Percentiles rank a stretch among this genome's conserved stretches.
Conservation (phyloP, 2,888 invertebrate genomes). For the Drosophila mimica region DNA sequence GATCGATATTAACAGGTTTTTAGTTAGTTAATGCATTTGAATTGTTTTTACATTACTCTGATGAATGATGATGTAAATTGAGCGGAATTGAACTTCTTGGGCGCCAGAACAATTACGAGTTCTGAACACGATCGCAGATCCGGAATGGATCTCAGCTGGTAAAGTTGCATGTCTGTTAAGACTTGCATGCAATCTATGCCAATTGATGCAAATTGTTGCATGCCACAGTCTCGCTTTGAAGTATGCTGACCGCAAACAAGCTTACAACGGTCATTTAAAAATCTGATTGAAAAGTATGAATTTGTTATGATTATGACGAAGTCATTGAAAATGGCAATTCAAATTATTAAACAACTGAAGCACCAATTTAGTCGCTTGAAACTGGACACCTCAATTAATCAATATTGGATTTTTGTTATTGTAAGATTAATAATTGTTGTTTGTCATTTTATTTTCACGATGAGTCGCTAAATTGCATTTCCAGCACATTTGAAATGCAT, state of each 20-base stretch:
- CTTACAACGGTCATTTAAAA: slow-evolving; percentile 3
- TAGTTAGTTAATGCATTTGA: background rate
- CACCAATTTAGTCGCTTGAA: background rate
- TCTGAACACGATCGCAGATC: slow-evolving; percentile 10
- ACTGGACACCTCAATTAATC: background rate
- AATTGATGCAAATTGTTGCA: slow-evolving; percentile 72
- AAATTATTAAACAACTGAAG: background rate
- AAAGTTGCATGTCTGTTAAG: slow-evolving; percentile 50
- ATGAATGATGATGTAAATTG: slow-evolving; percentile 13
- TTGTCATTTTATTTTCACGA: background rate
- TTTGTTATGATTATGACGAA: background rate
- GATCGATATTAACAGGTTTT: background rate
- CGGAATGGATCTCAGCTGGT: slow-evolving; percentile 24
- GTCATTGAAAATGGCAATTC: background rate
- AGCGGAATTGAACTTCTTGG: slow-evolving; percentile 23
- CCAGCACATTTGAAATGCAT: slow-evolving; percentile 41
- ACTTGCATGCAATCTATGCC: slow-evolving; percentile 57
- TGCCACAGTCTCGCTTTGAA: slow-evolving; percentile 41
- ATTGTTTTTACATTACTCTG: background rate
- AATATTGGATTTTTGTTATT: background rate
- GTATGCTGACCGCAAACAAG: slow-evolving; percentile 16
- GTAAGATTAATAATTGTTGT: background rate
- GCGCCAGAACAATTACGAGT: slow-evolving; percentile 37
- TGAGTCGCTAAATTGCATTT: slow-evolving; percentile 10
- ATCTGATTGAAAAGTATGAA: background rate